phyloP scores from a whole-genome alignment of 1,140 invertebrate genomes.

The Sarcophaga bullata region DNA sequence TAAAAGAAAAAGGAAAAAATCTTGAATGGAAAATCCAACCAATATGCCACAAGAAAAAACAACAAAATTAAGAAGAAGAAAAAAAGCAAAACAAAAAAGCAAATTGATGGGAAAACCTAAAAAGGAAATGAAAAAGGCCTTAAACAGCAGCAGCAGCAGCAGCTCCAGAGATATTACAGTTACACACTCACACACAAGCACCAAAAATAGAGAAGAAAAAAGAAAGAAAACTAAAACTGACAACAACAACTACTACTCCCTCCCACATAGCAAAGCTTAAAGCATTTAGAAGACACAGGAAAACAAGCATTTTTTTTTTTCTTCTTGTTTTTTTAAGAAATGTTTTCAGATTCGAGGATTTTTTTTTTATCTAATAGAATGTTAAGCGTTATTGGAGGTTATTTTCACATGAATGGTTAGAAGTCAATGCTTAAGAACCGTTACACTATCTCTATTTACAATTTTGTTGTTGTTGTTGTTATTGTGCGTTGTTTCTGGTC shows the following conservation, averaged over 20 bases:
- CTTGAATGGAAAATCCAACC: background rate
- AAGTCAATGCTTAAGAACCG: no score
- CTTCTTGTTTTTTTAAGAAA: background rate
- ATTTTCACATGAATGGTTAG: constrained; percentile 15
- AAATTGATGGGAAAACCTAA: background rate
- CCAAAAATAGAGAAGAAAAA: background rate
- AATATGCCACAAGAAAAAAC: background rate
- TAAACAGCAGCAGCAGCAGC: background rate
- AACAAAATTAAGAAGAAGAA: background rate
- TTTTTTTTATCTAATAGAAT: background rate
- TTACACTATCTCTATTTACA: background rate
- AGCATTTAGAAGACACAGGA: constrained; percentile 2
- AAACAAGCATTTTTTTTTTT: background rate
- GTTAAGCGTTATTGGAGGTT: constrained; percentile 34
- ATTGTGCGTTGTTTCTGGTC: background rate
- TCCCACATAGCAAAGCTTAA: background rate
- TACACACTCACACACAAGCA: background rate
- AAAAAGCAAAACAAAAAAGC: background rate
- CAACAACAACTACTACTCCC: background rate
- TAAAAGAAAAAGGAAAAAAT: background rate
- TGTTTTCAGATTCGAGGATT: constrained; percentile 22
- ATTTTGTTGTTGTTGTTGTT: background rate
- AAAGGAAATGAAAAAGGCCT: background rate
- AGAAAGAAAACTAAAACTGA: background rate
- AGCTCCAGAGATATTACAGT: no score